phyloP scores from a whole-genome alignment of 2,113 vertebrate species.

The Phaetusa simplex region DNA sequence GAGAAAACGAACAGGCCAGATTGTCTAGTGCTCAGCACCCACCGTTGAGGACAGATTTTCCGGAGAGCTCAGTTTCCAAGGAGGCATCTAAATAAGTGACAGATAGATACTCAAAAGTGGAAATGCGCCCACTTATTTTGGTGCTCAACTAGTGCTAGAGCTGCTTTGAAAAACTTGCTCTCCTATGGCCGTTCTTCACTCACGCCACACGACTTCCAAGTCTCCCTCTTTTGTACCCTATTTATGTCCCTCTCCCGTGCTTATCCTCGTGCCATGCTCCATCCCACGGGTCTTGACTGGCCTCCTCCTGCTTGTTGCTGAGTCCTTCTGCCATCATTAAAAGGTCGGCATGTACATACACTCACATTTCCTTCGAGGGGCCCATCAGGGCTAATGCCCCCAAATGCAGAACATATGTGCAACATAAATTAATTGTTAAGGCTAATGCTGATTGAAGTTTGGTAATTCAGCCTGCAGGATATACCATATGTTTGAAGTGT shows the following conservation, averaged over 20 bases:
- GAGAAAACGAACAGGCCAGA: conserved; percentile 47
- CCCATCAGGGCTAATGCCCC: background rate
- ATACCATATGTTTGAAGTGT: conserved; percentile 53
- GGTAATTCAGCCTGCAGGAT: conserved; percentile 51
- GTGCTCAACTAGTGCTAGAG: conserved; percentile 34
- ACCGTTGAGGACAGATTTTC: conserved; percentile 45
- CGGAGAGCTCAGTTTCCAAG: conserved; percentile 42
- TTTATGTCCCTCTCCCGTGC: background rate
- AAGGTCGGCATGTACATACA: background rate
- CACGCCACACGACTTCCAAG: background rate
- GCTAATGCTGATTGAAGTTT: conserved; percentile 40
- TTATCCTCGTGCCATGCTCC: background rate
- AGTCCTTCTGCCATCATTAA: background rate
- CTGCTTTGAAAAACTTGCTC: background rate
- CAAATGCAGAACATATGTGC: conserved; percentile 17
- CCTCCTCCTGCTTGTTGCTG: background rate
- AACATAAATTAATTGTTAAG: conserved; percentile 55
- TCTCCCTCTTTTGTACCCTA: background rate
- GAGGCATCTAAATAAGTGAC: conserved; percentile 46
- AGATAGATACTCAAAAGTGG: conserved; percentile 53
- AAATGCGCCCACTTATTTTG: conserved; percentile 32
- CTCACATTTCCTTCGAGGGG: conserved; percentile 1
- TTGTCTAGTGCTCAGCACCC: conserved; percentile 53
- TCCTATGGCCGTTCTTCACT: background rate
- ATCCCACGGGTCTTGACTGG: background rate